A percentile compares a stretch with the other conserved stretches of the same genome.
Evolutionary conservation across 2,113 vertebrate species (phyloP).

Genomic region (Sebastes schlegelii): DNA sequence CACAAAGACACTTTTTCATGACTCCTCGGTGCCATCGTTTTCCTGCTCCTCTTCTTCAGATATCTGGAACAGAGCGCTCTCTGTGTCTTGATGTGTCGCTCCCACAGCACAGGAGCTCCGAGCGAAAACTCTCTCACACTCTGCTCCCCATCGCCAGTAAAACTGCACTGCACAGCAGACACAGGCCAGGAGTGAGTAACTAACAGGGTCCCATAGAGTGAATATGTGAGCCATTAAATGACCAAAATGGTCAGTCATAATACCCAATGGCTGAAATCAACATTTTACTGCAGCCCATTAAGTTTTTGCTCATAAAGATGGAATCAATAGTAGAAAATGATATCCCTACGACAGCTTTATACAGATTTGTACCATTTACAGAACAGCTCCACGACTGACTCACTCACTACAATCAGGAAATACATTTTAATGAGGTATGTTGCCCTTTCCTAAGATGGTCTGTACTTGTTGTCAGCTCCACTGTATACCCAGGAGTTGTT

Average conservation of each 20-base stretch:
- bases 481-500: slow-evolving; percentile 74
- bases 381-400: slow-evolving; percentile 50
- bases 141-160: slow-evolving; percentile 51
- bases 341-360: slow-evolving; percentile 51
- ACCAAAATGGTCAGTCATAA: slow-evolving; percentile 70
- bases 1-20: slow-evolving; percentile 85
- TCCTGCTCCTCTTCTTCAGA: slow-evolving; percentile 81
- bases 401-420: slow-evolving; percentile 38
- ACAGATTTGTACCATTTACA: slow-evolving; percentile 55
- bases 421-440: slow-evolving; percentile 70
- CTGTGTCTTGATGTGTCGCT: slow-evolving; percentile 79
- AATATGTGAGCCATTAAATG: slow-evolving; percentile 71
- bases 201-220: slow-evolving; percentile 48
- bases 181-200: slow-evolving; percentile 57
- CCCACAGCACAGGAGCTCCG: slow-evolving; percentile 72
- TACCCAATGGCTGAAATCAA: slow-evolving; percentile 72
- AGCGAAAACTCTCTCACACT: slow-evolving; percentile 74
- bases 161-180: slow-evolving; percentile 50
- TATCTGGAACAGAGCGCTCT: slow-evolving; percentile 79
- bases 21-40: slow-evolving; percentile 81
- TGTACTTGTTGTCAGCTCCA: slow-evolving; percentile 66
- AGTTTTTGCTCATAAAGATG: slow-evolving; percentile 66
- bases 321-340: slow-evolving; percentile 65
- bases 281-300: slow-evolving; percentile 72
- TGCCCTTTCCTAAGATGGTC: slow-evolving; percentile 62